phyloP scores from a whole-genome alignment of 2,113 vertebrate species.

The Tetrax tetrax region DNA sequence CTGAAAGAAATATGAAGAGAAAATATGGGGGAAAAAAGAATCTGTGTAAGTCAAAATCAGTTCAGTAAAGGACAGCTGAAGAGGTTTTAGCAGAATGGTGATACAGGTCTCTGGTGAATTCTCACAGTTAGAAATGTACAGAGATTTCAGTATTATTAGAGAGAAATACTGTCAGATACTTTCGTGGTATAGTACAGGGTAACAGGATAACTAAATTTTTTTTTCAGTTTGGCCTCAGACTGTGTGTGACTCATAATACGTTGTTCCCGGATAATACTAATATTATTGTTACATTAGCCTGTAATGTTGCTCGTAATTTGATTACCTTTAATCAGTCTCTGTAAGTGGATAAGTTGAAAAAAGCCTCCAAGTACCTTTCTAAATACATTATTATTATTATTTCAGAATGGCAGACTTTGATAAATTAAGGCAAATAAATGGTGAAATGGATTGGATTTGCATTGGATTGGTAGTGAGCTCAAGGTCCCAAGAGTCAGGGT shows the following conservation, averaged over 20 bases:
- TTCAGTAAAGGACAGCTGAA: not conserved
- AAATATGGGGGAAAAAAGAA: not conserved
- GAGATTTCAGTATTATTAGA: not conserved
- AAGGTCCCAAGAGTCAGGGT: not conserved
- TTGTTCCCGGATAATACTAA: not conserved
- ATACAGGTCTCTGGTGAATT: not conserved
- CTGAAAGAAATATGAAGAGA: not conserved
- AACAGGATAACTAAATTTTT: not conserved
- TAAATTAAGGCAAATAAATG: slow-evolving; percentile 9
- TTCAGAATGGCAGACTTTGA: slow-evolving; percentile 8
- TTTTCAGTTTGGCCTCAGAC: not conserved
- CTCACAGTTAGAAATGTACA: not conserved
- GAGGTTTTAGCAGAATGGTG: not conserved
- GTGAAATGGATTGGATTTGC: slow-evolving; percentile 1
- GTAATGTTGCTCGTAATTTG: not conserved
- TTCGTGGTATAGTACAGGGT: not conserved
- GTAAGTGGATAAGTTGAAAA: not conserved
- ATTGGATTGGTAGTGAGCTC: not conserved
- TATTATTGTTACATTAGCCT: not conserved
- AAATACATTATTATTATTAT: not conserved
- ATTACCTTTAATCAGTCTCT: not conserved
- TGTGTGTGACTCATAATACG: not conserved
- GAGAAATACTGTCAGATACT: not conserved
- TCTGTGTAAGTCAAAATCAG: not conserved
- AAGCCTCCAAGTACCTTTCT: not conserved